A percentile compares a stretch with the other conserved stretches of the same genome.
Conservation (phyloP, 2,797 vertebrate species). For the Decapterus maruadsi region DNA sequence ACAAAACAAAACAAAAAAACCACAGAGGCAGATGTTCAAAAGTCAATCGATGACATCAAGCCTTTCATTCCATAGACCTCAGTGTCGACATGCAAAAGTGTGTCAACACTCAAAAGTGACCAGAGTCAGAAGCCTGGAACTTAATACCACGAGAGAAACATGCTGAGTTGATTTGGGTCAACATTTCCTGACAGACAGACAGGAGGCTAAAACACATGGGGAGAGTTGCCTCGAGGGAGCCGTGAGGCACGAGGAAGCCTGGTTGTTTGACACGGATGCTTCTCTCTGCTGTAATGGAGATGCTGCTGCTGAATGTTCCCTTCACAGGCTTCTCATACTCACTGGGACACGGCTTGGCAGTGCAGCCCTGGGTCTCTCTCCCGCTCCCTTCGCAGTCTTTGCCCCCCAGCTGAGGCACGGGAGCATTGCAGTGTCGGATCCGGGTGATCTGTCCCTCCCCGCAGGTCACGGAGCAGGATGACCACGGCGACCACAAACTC, state of each 20-base stretch:
- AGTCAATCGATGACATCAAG: not conserved
- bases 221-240: slow-evolving; percentile 63
- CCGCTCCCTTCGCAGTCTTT: slow-evolving; percentile 92
- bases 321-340: slow-evolving; percentile 57
- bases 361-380: slow-evolving; percentile 93
- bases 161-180: slow-evolving; percentile 63
- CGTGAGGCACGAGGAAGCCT: slow-evolving; percentile 38
- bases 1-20: slow-evolving; percentile 86
- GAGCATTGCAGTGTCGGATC: slow-evolving; percentile 97
- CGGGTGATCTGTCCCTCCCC: slow-evolving; percentile 96
- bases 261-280: slow-evolving; percentile 29
- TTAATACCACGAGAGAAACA: slow-evolving; percentile 53
- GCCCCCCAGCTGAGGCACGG: slow-evolving; percentile 95
- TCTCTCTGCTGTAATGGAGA: slow-evolving; percentile 38
- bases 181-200: slow-evolving; percentile 66
- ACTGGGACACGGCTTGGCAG: slow-evolving; percentile 93
- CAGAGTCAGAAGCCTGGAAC: slow-evolving; percentile 41
- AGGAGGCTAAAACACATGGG: slow-evolving; percentile 64
- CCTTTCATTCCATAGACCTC: not conserved
- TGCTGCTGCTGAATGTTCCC: slow-evolving; percentile 29
- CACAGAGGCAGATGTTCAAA: slow-evolving; percentile 1
- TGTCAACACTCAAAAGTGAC: slow-evolving; percentile 14
- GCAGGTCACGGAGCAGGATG: slow-evolving; percentile 95
- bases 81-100: slow-evolving; percentile 14
- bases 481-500: slow-evolving; percentile 99